Conservation (phyloP, 2,888 invertebrate genomes). For the Prosapia bicincta region DNA sequence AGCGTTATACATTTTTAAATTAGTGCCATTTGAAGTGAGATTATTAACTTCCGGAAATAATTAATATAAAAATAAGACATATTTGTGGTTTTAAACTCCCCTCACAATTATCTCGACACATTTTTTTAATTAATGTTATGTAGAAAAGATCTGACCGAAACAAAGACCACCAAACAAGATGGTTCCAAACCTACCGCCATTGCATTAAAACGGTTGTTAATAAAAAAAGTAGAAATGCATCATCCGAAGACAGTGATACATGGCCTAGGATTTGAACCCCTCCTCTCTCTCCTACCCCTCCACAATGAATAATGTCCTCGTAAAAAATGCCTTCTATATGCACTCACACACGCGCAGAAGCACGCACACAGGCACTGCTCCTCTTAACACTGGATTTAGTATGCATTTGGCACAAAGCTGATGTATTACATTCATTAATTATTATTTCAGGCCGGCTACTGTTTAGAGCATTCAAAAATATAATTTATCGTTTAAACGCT, state of each 20-base stretch:
- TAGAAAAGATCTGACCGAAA: background rate
- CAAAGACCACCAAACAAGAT: background rate
- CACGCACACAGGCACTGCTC: background rate
- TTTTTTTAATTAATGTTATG: too few relatives aligned
- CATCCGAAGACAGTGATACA: slow-evolving; percentile 2
- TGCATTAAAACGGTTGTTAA: background rate
- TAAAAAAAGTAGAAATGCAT: slow-evolving; percentile 2
- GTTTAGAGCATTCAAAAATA: background rate
- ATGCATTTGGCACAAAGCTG: background rate
- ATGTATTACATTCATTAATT: background rate
- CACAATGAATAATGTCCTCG: background rate
- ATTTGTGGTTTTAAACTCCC: too few relatives aligned
- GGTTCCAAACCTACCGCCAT: background rate
- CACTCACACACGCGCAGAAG: background rate
- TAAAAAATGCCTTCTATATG: background rate
- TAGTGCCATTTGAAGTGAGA: too few relatives aligned
- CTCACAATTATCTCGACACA: too few relatives aligned
- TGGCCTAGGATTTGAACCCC: background rate
- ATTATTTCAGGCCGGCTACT: background rate
- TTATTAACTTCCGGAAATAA: too few relatives aligned
- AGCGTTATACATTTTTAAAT: too few relatives aligned
- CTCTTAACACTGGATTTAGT: background rate
- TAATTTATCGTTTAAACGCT: background rate
- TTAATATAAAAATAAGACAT: too few relatives aligned
- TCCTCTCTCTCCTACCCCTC: background rate